Evolutionary conservation across 2,888 invertebrate genomes (phyloP), one percentile per base, ranked within the genome.

Genomic region (Tiliacea citrago): DNA sequence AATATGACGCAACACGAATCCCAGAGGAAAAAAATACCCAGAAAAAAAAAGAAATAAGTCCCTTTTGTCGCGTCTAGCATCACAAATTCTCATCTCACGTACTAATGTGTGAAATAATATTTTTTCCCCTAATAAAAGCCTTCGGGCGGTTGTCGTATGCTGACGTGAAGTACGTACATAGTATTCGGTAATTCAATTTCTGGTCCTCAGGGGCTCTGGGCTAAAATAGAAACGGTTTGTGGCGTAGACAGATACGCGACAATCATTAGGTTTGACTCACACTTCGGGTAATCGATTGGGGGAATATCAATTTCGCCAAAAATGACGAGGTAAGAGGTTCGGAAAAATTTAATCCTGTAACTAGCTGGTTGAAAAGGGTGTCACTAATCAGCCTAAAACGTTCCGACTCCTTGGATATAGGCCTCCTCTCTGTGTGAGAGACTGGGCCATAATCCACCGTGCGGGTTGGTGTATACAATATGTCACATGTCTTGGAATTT

Each of bases 31-130:
- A 75, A 70, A 69, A 55, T n/a, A n/a, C 24, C 65, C 24, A 66
- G 74, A 78, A 83, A 81, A 83, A 81, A 82, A 76, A 80, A 79
- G 75, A 76, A 82, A 86, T 84, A 84, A 85, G 84, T 82, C 79
- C 68, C 81, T 79, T 73, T 75, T 82, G 87, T 86, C 79, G 79
- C 77, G 70, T 69, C 66, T 70, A 77, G 72, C 84, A 75, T 84
- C 84, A 84, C 55, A 58, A 81, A 81, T 83, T 81, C 84, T 42
- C 80, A 68, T 66, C 74, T 80, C 84, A 86, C 88, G 86, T 88
- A 76, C 82, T 89, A 89, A 90, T 89, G 88, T 89, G 86, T 83
- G 84, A 87, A 88, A 87, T 87, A 87, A 87, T 87, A 87, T 87
- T 87, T 86, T 77, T 66, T 35, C 71, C 81, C 78, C 81, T 77